Evolutionary conservation across 2,113 vertebrate species (phyloP), one percentile per base, ranked within the genome.

Genomic region (Phalacrocorax pelagicus): DNA sequence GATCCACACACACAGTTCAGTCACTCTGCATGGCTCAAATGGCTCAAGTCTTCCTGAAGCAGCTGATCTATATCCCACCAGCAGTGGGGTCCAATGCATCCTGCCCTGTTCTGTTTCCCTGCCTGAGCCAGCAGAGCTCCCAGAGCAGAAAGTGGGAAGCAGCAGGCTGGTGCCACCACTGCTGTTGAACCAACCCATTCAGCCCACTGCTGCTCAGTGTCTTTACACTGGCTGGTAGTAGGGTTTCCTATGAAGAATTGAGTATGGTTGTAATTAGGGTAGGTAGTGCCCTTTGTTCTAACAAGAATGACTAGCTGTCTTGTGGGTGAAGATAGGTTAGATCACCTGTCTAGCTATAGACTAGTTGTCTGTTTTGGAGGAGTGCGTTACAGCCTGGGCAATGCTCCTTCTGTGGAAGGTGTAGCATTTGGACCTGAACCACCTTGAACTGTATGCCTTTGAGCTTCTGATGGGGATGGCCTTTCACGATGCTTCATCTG

Each of bases 21-120:
- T 74, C 67, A 30, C 49, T 40, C 63, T 78, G 59, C 46, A 5
- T 34, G 10, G 71, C 55, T 78, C 59, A 30, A 34, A 46, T 34
- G 10, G 71, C 55, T 78, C 59, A 30, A 34, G 40, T 34, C 54
- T 61, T 88, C 54, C 59, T 61, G 57, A 71, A 77, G 40, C 44
- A 61, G 44, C 52, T 69, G 44, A 23, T 47, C 22, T 71, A 0
- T 51, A 20, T 71, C 32, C 59, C 47, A 62, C 47, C 46, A 0
- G 0, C 18, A 14, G 55, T 6, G 30, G 30, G 46, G 27, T 70
- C 63, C 34, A 42, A 0, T 1, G 1, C 30, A 38, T 84, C 18
- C 62, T 81, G 46, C 27, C 29, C 34, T 1, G 0, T 82, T 83
- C 51, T 69, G 30, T 52, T 75, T 72, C 42, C 18, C 38, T 47